A percentile compares a stretch with the other conserved stretches of the same genome.
Conservation (phyloP, 2,888 invertebrate species). For the Amaurobius ferox region DNA sequence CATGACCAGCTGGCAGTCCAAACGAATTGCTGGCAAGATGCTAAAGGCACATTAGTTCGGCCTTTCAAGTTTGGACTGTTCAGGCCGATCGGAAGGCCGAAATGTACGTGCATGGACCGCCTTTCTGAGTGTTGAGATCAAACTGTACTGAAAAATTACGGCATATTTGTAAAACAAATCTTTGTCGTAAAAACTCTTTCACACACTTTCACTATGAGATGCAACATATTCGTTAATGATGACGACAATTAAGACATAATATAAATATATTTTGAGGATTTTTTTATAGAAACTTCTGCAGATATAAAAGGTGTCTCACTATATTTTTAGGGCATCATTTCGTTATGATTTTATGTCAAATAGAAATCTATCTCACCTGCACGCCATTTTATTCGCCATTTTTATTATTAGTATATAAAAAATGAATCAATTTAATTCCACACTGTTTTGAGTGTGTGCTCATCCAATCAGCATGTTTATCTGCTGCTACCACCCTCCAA, state of each 20-base stretch:
- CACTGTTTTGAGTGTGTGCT: slow-evolving; percentile 65
- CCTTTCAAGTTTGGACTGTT: too few species aligned
- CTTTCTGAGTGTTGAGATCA: too few species aligned
- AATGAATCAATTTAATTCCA: slow-evolving; percentile 34
- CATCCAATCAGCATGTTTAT: slow-evolving; percentile 70
- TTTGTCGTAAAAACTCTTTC: too few species aligned
- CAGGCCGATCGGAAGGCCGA: too few species aligned
- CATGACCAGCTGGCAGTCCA: too few species aligned
- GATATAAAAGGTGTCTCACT: neutral
- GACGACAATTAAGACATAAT: neutral
- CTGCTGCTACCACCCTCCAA: slow-evolving; percentile 63
- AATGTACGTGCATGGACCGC: too few species aligned
- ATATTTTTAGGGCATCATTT: slow-evolving; percentile 1
- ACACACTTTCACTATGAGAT: neutral
- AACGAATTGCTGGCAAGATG: too few species aligned
- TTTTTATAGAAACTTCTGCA: neutral
- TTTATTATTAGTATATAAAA: slow-evolving; percentile 33
- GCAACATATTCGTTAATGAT: neutral
- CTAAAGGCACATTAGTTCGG: too few species aligned
- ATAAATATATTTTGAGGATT: neutral
- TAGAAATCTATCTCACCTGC: slow-evolving; percentile 21
- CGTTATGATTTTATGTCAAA: slow-evolving; percentile 11
- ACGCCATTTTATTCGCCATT: slow-evolving; percentile 55
- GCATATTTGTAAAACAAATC: too few species aligned
- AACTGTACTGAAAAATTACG: too few species aligned